phyloP scores from a whole-genome alignment of 2,113 vertebrate genomes.

The Drymodes brunneopygia region DNA sequence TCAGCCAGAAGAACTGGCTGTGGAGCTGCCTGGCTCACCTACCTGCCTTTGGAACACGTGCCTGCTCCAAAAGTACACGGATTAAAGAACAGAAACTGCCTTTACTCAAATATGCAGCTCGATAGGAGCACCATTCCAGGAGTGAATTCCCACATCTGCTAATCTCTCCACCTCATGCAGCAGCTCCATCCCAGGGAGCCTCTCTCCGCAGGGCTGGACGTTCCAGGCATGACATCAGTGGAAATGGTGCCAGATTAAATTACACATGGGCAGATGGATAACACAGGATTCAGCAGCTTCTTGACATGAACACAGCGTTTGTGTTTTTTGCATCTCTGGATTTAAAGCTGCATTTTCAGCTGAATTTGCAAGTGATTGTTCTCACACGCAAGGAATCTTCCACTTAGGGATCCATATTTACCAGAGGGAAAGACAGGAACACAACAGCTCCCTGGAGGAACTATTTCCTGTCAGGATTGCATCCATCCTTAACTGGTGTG shows the following conservation, averaged over 20 bases:
- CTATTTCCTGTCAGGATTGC: background rate
- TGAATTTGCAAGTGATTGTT: background rate
- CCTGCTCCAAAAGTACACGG: background rate
- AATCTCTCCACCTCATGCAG: background rate
- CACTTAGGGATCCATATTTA: background rate
- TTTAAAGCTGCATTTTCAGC: background rate
- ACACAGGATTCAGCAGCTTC: constrained; percentile 21
- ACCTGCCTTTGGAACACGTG: background rate
- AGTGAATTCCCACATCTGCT: constrained; percentile 28
- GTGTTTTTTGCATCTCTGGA: background rate
- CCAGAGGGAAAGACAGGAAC: background rate
- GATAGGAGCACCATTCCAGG: background rate
- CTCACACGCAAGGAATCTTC: background rate
- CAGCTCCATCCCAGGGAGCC: background rate
- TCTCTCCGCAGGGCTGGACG: constrained; percentile 1
- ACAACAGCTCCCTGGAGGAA: background rate
- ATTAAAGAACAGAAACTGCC: background rate
- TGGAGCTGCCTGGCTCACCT: background rate
- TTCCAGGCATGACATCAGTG: constrained; percentile 61
- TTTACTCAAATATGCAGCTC: background rate
- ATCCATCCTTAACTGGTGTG: background rate
- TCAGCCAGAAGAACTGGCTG: background rate
- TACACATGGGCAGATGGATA: constrained; percentile 44
- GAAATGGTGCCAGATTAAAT: constrained; percentile 41
- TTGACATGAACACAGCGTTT: background rate